phyloP scores from a whole-genome alignment of 2,113 vertebrate genomes.

The Neolamprologus falcicula region DNA sequence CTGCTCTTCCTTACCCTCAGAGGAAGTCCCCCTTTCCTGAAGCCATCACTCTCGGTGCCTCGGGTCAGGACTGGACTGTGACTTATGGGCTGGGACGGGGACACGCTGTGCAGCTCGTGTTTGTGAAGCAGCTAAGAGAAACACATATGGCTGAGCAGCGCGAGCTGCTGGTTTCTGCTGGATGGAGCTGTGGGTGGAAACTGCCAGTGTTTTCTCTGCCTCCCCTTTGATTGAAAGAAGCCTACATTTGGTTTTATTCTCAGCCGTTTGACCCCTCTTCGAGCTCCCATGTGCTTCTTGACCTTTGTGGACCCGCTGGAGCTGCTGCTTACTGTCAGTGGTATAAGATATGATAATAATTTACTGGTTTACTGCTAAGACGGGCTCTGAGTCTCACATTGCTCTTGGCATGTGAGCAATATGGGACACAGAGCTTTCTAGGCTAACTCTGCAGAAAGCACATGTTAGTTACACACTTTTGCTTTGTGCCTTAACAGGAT shows the following conservation, averaged over 20 bases:
- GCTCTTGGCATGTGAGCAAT: not conserved
- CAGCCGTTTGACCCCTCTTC: not conserved
- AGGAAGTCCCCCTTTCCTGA: slow-evolving; percentile 68
- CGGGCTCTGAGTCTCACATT: not conserved
- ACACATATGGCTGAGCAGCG: slow-evolving; percentile 35
- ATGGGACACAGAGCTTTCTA: not conserved
- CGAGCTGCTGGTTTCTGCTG: not conserved
- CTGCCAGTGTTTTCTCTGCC: slow-evolving; percentile 30
- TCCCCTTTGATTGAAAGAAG: not conserved
- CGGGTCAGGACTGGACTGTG: slow-evolving; percentile 52
- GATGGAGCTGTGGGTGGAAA: not conserved
- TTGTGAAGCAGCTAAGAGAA: slow-evolving; percentile 51
- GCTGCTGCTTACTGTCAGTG: not conserved
- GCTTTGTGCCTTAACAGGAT: not conserved
- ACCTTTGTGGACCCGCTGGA: not conserved
- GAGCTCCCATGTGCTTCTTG: not conserved
- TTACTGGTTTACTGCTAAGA: not conserved
- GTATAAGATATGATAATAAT: not conserved
- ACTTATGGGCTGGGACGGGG: slow-evolving; percentile 48
- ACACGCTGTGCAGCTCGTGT: slow-evolving; percentile 28
- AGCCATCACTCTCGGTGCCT: slow-evolving; percentile 54
- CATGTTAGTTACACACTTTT: not conserved
- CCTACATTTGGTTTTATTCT: not conserved
- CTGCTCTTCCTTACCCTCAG: slow-evolving; percentile 15
- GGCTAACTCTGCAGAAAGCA: not conserved